phyloP scores from a whole-genome alignment of 2,888 invertebrate species.

The Lydus trimaculatus region DNA sequence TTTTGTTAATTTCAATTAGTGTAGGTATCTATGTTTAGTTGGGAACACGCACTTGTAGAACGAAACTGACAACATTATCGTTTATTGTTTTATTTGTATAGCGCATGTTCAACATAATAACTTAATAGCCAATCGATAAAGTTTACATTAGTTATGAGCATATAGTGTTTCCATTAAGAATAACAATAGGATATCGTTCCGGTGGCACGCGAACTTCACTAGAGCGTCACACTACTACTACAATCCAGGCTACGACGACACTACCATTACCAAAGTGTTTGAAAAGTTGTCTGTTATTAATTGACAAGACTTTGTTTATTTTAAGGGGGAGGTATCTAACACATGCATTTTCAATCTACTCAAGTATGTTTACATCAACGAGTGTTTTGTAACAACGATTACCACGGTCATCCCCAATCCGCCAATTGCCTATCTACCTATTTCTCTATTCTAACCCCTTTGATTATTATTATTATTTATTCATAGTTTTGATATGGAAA shows the following conservation, averaged over 20 bases:
- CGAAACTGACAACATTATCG: background rate
- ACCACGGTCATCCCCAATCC: constrained; percentile 38
- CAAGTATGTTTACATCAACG: constrained; percentile 58
- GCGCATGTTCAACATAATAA: constrained; percentile 18
- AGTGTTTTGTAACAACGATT: constrained; percentile 53
- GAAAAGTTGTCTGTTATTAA: constrained; percentile 49
- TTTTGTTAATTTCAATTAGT: background rate
- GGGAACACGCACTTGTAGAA: too few species aligned
- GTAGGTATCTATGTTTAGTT: background rate
- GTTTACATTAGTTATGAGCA: constrained; percentile 25
- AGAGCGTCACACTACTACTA: background rate
- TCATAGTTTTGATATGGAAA: background rate
- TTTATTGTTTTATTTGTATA: background rate
- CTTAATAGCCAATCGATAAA: constrained; percentile 29
- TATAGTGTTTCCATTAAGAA: constrained; percentile 27
- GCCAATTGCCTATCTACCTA: background rate
- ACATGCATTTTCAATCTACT: constrained; percentile 58
- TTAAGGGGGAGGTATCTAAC: constrained; percentile 51
- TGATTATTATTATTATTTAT: background rate
- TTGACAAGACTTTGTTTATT: constrained; percentile 59
- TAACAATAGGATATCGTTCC: constrained; percentile 20
- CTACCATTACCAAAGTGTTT: constrained; percentile 9
- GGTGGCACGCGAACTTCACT: constrained; percentile 17
- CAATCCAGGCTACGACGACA: too few species aligned
- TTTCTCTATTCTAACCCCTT: background rate